These are phyloP conservation scores for Pogona vitticeps DNA, from an alignment of 2,113 vertebrate species.

Conservation along the genomic window DNA sequence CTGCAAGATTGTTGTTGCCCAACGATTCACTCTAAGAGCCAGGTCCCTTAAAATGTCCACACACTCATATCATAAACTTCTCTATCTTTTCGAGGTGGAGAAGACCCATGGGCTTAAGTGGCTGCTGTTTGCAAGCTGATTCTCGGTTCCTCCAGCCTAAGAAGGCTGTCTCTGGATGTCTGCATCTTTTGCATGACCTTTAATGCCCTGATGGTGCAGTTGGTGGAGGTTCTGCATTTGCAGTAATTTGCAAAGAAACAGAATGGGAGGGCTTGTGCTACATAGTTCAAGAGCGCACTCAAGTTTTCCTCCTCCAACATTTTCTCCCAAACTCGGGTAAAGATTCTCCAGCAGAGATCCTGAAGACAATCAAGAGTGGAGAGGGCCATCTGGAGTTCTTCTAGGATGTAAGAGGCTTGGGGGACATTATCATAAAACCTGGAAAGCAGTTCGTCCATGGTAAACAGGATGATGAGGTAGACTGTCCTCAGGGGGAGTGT, in stretches of 20 bases:
- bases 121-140: background rate
- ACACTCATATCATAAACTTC: too few species aligned
- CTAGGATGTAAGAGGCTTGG: constrained; percentile 1
- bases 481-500: constrained; percentile 24
- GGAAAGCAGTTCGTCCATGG: background rate
- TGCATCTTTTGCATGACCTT: background rate
- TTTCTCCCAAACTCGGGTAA: constrained; percentile 10
- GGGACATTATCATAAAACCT: background rate
- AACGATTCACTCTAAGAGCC: background rate
- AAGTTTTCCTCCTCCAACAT: constrained; percentile 12
- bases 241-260: constrained; percentile 8
- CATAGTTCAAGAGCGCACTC: background rate
- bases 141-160: background rate
- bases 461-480: constrained; percentile 20
- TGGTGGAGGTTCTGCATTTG: background rate
- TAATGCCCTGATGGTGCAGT: background rate
- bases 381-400: constrained; percentile 8
- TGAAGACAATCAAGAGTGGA: constrained; percentile 9
- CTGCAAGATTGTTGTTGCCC: background rate
- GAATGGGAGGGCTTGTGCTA: background rate
- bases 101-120: background rate
- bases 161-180: background rate
- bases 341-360: constrained; percentile 22
- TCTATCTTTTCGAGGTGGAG: background rate
- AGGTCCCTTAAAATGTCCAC: constrained; percentile 1